Conservation (phyloP, 2,113 vertebrate genomes). For the Elgaria multicarinata region DNA sequence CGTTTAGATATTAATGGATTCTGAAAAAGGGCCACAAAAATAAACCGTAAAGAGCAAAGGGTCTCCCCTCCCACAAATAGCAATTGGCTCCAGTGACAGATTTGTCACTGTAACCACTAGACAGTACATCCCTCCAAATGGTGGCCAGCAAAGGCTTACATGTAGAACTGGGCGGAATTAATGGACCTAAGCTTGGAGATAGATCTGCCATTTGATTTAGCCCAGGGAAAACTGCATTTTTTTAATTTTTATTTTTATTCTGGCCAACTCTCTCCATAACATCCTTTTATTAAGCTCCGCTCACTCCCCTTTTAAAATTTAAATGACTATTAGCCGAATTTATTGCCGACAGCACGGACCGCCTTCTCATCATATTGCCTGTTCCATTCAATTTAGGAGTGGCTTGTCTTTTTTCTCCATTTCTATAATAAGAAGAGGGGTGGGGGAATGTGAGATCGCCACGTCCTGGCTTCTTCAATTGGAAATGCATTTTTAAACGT, state of each 20-base stretch:
- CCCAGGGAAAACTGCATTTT: neutral
- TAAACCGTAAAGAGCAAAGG: neutral
- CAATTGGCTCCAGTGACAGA: neutral
- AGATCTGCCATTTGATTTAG: neutral
- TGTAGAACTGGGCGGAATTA: neutral
- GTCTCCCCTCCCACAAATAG: neutral
- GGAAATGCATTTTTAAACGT: neutral
- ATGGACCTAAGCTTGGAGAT: neutral
- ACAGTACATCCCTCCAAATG: neutral
- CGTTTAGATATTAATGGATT: no score
- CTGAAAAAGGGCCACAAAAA: neutral
- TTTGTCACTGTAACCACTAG: neutral
- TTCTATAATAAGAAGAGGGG: conserved; percentile 9
- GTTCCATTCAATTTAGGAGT: conserved; percentile 14
- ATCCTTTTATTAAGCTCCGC: neutral
- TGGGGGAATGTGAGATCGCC: neutral
- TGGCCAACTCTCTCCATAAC: neutral
- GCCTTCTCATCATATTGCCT: conserved; percentile 1
- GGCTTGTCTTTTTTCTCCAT: conserved; percentile 1
- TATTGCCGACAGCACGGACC: neutral
- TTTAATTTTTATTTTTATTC: neutral
- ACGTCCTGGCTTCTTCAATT: neutral
- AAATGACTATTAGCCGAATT: conserved; percentile 25
- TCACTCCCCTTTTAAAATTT: conserved; percentile 11
- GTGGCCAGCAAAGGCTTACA: neutral